Base-by-base conservation (phyloP, 1,140 invertebrate species). In the Odontomachus brunneus region DNA sequence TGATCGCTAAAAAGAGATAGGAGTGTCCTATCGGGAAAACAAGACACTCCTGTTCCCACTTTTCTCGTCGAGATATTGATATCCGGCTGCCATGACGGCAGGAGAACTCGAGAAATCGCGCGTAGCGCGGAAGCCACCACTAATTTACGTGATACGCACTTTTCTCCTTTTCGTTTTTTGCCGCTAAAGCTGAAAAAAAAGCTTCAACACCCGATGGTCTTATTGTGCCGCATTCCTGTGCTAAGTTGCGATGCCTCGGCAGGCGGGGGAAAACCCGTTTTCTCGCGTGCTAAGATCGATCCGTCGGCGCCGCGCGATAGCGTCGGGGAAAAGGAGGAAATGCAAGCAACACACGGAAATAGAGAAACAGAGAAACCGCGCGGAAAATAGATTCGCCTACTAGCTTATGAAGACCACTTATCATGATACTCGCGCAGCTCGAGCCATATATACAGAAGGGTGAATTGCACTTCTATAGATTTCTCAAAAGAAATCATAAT, bases 211-310 rank as follows among this genome's bases (percentile, higher is more conserved):
- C 14, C 17, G 22, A 38, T 60, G 26, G 24, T 57, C 49, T 5
- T 65, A 26, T 84, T 63, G 7, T 49, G 67, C 19, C 11, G 59
- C 80, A 82, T 86, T 83, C 71, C 59, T 72, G 14, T 44, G 29
- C 12, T 33, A 48, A n/a, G 2, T 69, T 26, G 15, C 38, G 65
- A 38, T 63, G 53, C 29, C 83, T 33, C 55, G 44, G 62, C 51
- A 67, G n/a, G 44, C 73, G 82, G 63, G 11, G 17, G 72, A 49
- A 76, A 87, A 88, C 82, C 57, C 65, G 86, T 88, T 88, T 87
- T 57, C 59, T 88, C 38, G 33, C 55, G 19, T 55, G 57, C 15
- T 53, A 33, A 60, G 75, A 80, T 67, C 69, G 82, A 87, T 87
- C 38, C 44, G 71, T 67, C 53, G 82, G 71, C 59, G 69, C 26